Conservation (phyloP, 2,888 invertebrate species). For the Acronicta alni region DNA sequence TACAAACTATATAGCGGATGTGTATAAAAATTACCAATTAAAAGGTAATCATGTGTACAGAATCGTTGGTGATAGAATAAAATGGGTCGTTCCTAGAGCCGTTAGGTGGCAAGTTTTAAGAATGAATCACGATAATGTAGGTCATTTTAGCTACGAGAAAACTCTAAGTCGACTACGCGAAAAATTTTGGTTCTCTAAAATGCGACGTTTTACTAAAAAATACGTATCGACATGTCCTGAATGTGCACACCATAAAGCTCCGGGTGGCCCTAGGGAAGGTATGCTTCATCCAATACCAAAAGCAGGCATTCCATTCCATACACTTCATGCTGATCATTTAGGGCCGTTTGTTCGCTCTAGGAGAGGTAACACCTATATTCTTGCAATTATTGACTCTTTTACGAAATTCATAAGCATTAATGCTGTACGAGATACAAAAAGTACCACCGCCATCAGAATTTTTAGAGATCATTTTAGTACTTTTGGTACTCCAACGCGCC, state of each 20-base stretch:
- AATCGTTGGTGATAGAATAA: not conserved
- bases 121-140: conserved; percentile 66
- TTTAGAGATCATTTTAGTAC: too few relatives aligned
- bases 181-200: conserved; percentile 21
- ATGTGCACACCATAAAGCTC: conserved; percentile 13
- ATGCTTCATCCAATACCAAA: conserved; percentile 14
- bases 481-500: too few relatives aligned
- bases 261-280: conserved; percentile 6
- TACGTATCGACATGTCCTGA: conserved; percentile 14
- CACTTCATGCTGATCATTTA: conserved; percentile 13
- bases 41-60: conserved; percentile 3
- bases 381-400: conserved; percentile 10
- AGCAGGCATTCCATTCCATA: conserved; percentile 11
- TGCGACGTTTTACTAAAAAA: conserved; percentile 13
- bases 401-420: conserved; percentile 10
- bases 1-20: not conserved
- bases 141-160: conserved; percentile 9
- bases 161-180: not conserved
- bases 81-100: conserved; percentile 3
- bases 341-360: conserved; percentile 12
- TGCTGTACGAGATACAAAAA: conserved; percentile 11
- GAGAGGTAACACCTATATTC: conserved; percentile 8
- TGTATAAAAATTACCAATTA: conserved; percentile 11
- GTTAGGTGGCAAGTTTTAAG: conserved; percentile 53
- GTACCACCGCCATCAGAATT: not conserved